phyloP scores from a whole-genome alignment of 2,113 vertebrate species.

The Ammodytes dubius region DNA sequence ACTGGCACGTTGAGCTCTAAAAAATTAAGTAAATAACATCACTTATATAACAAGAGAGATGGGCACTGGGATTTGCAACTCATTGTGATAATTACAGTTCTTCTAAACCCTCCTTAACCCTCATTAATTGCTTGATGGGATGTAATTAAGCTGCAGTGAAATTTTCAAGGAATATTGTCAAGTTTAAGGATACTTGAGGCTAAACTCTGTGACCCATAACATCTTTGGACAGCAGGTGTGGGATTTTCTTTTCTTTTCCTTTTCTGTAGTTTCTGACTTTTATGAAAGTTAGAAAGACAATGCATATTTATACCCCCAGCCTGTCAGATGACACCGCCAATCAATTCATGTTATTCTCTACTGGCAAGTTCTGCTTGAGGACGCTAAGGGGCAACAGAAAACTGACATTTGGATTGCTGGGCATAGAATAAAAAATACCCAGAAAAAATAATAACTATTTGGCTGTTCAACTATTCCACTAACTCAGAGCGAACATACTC shows the following conservation, averaged over 20 bases:
- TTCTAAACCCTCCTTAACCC: constrained; percentile 48
- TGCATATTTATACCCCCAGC: constrained; percentile 39
- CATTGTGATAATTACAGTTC: constrained; percentile 40
- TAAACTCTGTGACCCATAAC: not conserved
- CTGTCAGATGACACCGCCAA: constrained; percentile 21
- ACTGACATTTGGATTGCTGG: constrained; percentile 1
- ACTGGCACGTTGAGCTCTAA: constrained; percentile 23
- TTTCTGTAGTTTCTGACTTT: not conserved
- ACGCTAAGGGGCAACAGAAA: not conserved
- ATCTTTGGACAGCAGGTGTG: not conserved
- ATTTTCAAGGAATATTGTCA: constrained; percentile 25
- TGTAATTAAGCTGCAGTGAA: constrained; percentile 44
- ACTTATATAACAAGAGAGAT: constrained; percentile 25
- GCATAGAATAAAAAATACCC: too few relatives aligned
- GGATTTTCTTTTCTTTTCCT: not conserved
- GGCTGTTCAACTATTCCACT: not conserved
- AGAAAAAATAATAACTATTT: not conserved
- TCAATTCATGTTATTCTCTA: constrained; percentile 40
- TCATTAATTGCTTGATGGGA: constrained; percentile 43
- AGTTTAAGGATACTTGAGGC: not conserved
- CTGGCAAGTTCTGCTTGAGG: constrained; percentile 14
- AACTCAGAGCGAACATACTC: not conserved
- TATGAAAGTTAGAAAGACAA: not conserved
- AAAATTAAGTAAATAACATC: not conserved
- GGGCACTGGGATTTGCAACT: constrained; percentile 20